Evolutionary conservation across 2,888 invertebrate genomes (phyloP).

Genomic region (Sialis fuliginosa): DNA sequence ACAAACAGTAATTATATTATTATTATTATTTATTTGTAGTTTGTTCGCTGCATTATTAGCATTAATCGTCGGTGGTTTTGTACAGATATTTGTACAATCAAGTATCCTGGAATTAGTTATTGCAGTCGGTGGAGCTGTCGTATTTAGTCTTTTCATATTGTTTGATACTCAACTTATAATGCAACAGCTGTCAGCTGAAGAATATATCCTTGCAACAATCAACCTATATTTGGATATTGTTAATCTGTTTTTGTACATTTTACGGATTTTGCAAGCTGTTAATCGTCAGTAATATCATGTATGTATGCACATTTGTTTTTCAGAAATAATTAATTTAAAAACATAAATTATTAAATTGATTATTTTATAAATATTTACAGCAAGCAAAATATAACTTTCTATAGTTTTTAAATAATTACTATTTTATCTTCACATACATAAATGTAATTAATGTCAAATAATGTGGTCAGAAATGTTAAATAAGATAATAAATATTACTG

Average conservation of each 20-base stretch:
- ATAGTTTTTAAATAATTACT: no score
- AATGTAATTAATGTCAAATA: no score
- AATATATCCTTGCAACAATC: constrained; percentile 74
- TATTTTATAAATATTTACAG: no score
- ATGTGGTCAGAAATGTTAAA: no score
- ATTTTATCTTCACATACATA: no score
- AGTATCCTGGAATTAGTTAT: constrained; percentile 49
- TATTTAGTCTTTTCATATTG: constrained; percentile 69
- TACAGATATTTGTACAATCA: constrained; percentile 61
- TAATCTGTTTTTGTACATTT: constrained; percentile 66
- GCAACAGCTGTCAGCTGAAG: constrained; percentile 64
- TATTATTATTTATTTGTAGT: constrained; percentile 24
- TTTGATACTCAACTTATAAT: constrained; percentile 75
- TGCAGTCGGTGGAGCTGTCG: constrained; percentile 50
- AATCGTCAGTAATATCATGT: constrained; percentile 16
- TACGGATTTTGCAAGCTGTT: constrained; percentile 50
- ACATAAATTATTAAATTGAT: no score
- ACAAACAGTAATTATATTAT: not conserved
- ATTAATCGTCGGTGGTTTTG: constrained; percentile 49
- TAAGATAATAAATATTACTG: no score
- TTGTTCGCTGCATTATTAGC: constrained; percentile 47
- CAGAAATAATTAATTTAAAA: no score
- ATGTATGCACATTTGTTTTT: no score
- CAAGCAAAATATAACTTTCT: no score
- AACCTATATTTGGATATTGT: constrained; percentile 76